A percentile compares a stretch with the other conserved stretches of the same genome.
These are phyloP conservation scores for Ctenosaura bakeri DNA, from an alignment of 2,797 vertebrate species.

Conservation along the genomic window DNA sequence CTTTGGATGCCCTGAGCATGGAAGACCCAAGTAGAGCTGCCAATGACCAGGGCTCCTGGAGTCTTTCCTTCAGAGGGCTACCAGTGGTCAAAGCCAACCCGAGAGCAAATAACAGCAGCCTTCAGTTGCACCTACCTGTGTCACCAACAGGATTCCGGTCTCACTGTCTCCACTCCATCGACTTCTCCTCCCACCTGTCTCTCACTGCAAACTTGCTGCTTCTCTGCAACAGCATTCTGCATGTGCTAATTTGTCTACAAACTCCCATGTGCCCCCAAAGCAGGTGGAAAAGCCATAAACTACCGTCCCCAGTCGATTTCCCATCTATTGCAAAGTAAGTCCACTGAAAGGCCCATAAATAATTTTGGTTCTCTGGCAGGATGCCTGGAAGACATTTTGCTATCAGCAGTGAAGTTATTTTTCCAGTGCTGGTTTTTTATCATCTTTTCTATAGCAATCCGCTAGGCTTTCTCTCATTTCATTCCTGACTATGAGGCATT, in stretches of 20 bases:
- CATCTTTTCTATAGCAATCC: background rate
- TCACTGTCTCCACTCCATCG: background rate
- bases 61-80: no score
- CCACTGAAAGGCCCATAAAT: background rate
- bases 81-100: no score
- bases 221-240: rapidly evolving
- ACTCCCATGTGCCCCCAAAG: background rate
- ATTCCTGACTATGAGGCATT: background rate
- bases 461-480: background rate
- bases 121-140: no score
- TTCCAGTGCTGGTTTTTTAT: background rate
- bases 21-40: no score
- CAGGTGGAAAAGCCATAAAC: background rate
- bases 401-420: background rate
- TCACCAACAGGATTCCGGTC: background rate
- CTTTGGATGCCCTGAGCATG: no score
- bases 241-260: background rate
- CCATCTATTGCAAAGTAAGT: background rate
- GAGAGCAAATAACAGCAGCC: no score
- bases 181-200: background rate
- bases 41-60: no score
- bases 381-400: background rate
- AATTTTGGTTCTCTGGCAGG: background rate
- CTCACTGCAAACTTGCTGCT: background rate
- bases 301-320: background rate